phyloP scores from a whole-genome alignment of 92 coral and sea anemone genomes.

The Meandrina meandrites region DNA sequence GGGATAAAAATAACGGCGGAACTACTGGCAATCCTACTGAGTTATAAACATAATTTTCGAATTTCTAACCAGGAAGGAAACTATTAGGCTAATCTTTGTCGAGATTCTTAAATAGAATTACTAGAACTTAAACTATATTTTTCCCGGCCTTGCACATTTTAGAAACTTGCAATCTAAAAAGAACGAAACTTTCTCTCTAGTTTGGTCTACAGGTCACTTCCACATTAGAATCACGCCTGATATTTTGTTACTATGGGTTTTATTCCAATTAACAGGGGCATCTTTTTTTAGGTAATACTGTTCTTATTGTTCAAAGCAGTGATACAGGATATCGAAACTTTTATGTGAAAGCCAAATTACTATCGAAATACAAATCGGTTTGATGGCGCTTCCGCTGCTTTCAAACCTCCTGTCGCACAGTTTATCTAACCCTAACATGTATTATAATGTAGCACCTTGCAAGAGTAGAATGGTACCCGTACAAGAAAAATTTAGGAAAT shows the following conservation, averaged over 20 bases:
- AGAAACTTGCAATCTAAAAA: background rate
- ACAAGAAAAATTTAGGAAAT: slow-evolving; percentile 23
- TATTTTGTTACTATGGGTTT: background rate
- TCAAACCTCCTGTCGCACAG: background rate
- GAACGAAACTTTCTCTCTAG: background rate
- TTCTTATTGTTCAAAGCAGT: background rate
- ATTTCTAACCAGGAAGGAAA: background rate
- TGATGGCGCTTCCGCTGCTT: background rate
- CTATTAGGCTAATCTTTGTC: background rate
- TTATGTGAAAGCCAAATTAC: background rate
- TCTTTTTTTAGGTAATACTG: background rate
- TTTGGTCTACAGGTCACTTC: background rate
- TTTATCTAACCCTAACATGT: slow-evolving; percentile 26
- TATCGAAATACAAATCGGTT: background rate
- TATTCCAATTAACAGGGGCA: background rate
- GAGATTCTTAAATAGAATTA: background rate
- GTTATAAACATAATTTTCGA: background rate
- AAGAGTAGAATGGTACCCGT: slow-evolving; percentile 41
- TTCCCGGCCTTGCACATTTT: background rate
- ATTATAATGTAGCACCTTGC: slow-evolving; percentile 43
- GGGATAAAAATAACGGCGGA: background rate
- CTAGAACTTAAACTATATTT: background rate
- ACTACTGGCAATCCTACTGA: background rate
- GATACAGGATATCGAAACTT: background rate
- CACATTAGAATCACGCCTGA: background rate